Evolutionary conservation across 2,888 invertebrate genomes (phyloP), one percentile per base, ranked within the genome.

Genomic region (Lepidocyrtoides sp.): DNA sequence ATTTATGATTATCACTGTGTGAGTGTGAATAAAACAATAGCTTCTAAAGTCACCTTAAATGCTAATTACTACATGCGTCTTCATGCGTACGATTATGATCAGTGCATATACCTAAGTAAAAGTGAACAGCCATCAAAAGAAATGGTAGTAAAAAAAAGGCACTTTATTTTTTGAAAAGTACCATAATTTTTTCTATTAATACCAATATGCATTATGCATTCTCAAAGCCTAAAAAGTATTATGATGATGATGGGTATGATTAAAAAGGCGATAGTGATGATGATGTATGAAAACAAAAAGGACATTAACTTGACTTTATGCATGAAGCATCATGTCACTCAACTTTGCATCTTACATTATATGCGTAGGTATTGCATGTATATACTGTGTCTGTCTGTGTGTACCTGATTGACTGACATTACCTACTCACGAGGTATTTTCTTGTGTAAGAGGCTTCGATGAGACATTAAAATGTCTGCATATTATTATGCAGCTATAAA

Each of bases 351-450:
- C 57, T 57, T 2, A 57, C 2, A n/a, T 7, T 7, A 51, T 51
- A 48, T 48, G 44, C 26, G 36, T 36, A 36, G 36, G 36, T 36
- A 36, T n/a, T n/a, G n/a, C 36, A 8, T 17, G 8, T n/a, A 23
- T 57, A 57, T 23, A 29, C 26, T 4, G 14, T 51, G 5, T 20
- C n/a, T 54, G n/a, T 54, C 20, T n/a, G 1, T 10, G n/a, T 48
- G 48, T n/a, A 48, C 48, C 48, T 48, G 48, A 48, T 29, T 69
- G 0, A 26, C 20, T 44, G 44, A 72, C 72, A 72, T 41, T 41
- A 84, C 48, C 66, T 84, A 84, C 83, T 84, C 83, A 84, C 66
- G 8, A 69, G 32, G 48, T 51, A 84, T 79, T 87, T 87, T 77
- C 87, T 87, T 87, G 87, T 48, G 87, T 79, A 79, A 79, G 87